These are phyloP conservation scores for Hemithea aestivaria DNA, from an alignment of 2,888 invertebrate genomes.

Conservation along the genomic window DNA sequence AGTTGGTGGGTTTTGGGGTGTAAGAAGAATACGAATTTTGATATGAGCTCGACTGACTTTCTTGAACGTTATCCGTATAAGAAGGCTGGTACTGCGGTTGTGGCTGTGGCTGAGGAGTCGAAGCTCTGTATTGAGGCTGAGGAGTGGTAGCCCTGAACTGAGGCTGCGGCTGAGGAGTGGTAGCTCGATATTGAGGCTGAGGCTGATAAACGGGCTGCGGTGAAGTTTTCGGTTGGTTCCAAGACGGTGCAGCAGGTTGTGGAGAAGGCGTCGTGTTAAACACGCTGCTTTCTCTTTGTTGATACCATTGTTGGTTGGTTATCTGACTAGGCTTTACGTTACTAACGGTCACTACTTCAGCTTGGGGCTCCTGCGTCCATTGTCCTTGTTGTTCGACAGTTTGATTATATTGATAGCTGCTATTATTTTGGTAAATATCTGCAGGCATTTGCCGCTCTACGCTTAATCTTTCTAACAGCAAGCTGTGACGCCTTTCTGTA, in stretches of 20 bases:
- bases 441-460: conserved; percentile 64
- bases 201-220: conserved; percentile 36
- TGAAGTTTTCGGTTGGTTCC: conserved; percentile 41
- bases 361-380: conserved; percentile 61
- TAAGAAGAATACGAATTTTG: conserved; percentile 41
- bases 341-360: conserved; percentile 63
- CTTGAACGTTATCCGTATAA: conserved; percentile 47
- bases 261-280: conserved; percentile 48
- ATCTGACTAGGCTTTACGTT: conserved; percentile 70
- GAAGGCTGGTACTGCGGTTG: conserved; percentile 36
- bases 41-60: conserved; percentile 38
- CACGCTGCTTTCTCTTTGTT: conserved; percentile 53
- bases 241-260: conserved; percentile 20
- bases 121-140: conserved; percentile 28
- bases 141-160: conserved; percentile 28
- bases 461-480: conserved; percentile 65
- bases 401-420: conserved; percentile 43
- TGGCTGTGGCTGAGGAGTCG: conserved; percentile 26
- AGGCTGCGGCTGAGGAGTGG: conserved; percentile 25
- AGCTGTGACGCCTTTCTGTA: conserved; percentile 65
- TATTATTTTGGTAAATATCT: conserved; percentile 57
- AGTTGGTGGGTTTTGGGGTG: conserved; percentile 52
- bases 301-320: conserved; percentile 70
- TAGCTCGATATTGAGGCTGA: conserved; percentile 30
- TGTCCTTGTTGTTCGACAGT: conserved; percentile 52